Evolutionary conservation across 37 sponge, comb jelly and placozoan genomes (phyloP).

Genomic region (Ephydatia muelleri): DNA sequence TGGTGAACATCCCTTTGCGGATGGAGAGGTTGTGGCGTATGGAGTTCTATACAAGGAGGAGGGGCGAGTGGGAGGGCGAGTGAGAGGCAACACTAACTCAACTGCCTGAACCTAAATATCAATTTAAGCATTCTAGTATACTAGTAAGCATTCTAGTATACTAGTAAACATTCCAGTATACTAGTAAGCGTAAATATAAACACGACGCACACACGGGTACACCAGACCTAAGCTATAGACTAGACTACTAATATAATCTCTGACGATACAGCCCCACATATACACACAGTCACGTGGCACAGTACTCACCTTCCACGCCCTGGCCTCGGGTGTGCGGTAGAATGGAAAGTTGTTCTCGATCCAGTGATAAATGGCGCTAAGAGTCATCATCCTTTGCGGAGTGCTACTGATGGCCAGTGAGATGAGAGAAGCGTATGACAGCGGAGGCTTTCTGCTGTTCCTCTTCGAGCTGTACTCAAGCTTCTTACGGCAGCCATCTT

Average conservation of each 20-base stretch:
- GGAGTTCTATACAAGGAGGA: constrained; percentile 63
- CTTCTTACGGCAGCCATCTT: constrained; percentile 50
- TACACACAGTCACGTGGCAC: too few relatives aligned
- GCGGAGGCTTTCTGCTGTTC: constrained; percentile 59
- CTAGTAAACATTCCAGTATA: too few relatives aligned
- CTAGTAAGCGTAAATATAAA: too few relatives aligned
- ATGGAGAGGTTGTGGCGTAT: constrained; percentile 88
- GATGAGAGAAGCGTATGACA: constrained; percentile 80
- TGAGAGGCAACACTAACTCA: not conserved
- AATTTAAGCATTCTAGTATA: too few relatives aligned
- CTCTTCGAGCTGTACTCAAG: constrained; percentile 37
- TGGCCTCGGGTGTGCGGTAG: constrained; percentile 72
- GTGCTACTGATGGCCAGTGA: constrained; percentile 72
- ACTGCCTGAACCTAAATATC: not conserved
- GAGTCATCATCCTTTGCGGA: constrained; percentile 63
- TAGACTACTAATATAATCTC: too few relatives aligned
- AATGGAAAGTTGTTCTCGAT: constrained; percentile 80
- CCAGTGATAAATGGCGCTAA: constrained; percentile 81
- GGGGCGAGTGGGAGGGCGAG: not conserved
- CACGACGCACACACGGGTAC: too few relatives aligned
- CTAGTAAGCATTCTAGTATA: too few relatives aligned
- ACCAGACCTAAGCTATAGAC: too few relatives aligned
- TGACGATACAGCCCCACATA: too few relatives aligned
- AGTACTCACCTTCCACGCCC: constrained; percentile 81
- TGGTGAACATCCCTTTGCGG: constrained; percentile 72